Conservation (phyloP, 2,113 vertebrate species). For the Aleadryas rufinucha region DNA sequence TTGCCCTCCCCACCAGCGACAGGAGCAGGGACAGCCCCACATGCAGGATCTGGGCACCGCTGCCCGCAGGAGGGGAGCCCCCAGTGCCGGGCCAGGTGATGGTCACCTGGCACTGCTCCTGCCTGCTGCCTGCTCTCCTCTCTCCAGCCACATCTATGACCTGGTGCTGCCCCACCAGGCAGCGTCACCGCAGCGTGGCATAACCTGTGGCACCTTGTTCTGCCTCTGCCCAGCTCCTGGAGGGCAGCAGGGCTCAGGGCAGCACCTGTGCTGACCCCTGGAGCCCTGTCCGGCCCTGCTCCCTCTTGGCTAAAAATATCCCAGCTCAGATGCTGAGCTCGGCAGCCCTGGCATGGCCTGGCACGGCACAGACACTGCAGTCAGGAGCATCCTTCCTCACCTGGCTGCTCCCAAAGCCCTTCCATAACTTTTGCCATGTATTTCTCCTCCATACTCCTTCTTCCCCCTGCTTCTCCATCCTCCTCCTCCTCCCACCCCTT, state of each 20-base stretch:
- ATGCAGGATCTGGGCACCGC: neutral
- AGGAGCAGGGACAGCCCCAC: neutral
- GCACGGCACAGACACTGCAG: neutral
- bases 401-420: neutral
- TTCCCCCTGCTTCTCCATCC: neutral
- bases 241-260: neutral
- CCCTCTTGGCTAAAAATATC: constrained; percentile 62
- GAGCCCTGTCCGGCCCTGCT: accelerated
- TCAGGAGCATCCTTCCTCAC: neutral
- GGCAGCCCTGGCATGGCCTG: neutral
- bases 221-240: neutral
- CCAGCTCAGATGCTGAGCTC: neutral
- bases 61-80: neutral
- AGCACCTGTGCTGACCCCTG: neutral
- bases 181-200: accelerated
- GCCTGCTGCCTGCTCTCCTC: neutral
- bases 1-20: accelerated
- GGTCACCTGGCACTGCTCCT: neutral
- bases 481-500: neutral
- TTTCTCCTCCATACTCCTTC: neutral
- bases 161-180: neutral
- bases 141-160: neutral
- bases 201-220: neutral
- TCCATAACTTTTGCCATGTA: neutral
- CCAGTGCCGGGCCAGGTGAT: accelerated